These are phyloP conservation scores for Drosophila putrida DNA, from an alignment of 2,888 invertebrate species.

Conservation along the genomic window DNA sequence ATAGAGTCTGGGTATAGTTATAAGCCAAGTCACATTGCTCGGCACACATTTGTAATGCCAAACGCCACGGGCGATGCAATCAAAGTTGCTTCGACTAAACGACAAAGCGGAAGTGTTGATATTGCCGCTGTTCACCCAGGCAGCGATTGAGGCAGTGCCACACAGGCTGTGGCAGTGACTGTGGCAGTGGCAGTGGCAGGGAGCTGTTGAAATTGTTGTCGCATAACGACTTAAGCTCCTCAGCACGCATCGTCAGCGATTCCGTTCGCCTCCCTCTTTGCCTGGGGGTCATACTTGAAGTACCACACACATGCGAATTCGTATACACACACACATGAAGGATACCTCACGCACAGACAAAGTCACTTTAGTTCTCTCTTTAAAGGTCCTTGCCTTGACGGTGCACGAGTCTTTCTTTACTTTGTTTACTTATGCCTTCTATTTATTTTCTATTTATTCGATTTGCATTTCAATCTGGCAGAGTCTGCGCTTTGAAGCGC, in stretches of 20 bases:
- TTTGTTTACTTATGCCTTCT: constrained; percentile 69
- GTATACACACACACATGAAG: constrained; percentile 39
- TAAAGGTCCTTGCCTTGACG: constrained; percentile 51
- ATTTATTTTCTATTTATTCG: constrained; percentile 81
- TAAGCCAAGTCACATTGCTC: constrained; percentile 63
- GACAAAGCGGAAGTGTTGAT: constrained; percentile 73
- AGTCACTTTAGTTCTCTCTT: constrained; percentile 36
- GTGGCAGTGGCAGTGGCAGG: constrained; percentile 20
- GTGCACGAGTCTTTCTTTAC: constrained; percentile 4
- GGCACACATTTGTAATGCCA: constrained; percentile 53
- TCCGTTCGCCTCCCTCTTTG: constrained; percentile 29
- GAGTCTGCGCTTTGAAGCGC: constrained; percentile 52
- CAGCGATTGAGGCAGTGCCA: constrained; percentile 12
- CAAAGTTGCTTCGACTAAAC: constrained; percentile 59
- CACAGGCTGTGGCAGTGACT: not conserved
- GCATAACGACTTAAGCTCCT: constrained; percentile 77
- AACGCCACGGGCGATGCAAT: constrained; percentile 67
- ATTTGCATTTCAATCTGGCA: constrained; percentile 75
- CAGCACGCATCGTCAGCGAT: constrained; percentile 75
- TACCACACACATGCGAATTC: too few species aligned
- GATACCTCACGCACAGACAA: constrained; percentile 21
- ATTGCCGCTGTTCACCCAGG: constrained; percentile 55
- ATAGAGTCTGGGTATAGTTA: constrained; percentile 34
- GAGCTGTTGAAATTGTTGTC: constrained; percentile 59
- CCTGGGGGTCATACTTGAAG: constrained; percentile 51